These are phyloP conservation scores for Lasioglossum oenotherae DNA, from an alignment of 2,888 invertebrate species.

Conservation along the genomic window DNA sequence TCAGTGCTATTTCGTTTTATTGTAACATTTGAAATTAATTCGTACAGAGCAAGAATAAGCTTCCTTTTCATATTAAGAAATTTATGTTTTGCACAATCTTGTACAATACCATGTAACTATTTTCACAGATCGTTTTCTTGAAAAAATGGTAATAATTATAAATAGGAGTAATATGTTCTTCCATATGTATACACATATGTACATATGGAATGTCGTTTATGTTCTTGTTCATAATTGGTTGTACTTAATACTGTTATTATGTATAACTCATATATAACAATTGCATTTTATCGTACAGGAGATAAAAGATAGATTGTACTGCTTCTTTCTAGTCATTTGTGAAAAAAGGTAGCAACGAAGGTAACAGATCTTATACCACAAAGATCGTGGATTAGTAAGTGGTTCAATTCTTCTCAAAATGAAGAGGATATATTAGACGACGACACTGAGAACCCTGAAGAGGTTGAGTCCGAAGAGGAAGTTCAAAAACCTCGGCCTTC, in stretches of 20 bases:
- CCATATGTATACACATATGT: not conserved
- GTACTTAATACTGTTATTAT: not conserved
- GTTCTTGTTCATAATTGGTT: not conserved
- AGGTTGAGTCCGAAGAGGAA: slow-evolving; percentile 74
- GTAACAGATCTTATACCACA: slow-evolving; percentile 88
- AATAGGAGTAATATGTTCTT: not conserved
- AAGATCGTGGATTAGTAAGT: slow-evolving; percentile 84
- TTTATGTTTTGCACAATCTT: slow-evolving; percentile 36
- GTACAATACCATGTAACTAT: slow-evolving; percentile 44
- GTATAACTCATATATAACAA: no score
- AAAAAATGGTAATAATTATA: not conserved
- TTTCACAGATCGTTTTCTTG: slow-evolving; percentile 12
- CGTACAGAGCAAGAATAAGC: not conserved
- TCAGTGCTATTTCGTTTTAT: not conserved
- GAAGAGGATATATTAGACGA: slow-evolving; percentile 69
- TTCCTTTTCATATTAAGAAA: slow-evolving; percentile 24
- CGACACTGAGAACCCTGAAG: slow-evolving; percentile 68
- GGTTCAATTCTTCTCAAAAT: slow-evolving; percentile 81
- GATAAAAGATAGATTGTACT: not conserved
- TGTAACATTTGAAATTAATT: not conserved
- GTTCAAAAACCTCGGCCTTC: slow-evolving; percentile 76
- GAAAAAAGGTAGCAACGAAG: slow-evolving; percentile 88
- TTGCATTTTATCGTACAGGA: not conserved
- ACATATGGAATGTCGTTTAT: not conserved
- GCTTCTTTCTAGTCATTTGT: slow-evolving; percentile 87